A percentile compares a stretch with the other conserved stretches of the same genome.
Conservation (phyloP, 2,113 vertebrate genomes). For the Zosterops pallidus region DNA sequence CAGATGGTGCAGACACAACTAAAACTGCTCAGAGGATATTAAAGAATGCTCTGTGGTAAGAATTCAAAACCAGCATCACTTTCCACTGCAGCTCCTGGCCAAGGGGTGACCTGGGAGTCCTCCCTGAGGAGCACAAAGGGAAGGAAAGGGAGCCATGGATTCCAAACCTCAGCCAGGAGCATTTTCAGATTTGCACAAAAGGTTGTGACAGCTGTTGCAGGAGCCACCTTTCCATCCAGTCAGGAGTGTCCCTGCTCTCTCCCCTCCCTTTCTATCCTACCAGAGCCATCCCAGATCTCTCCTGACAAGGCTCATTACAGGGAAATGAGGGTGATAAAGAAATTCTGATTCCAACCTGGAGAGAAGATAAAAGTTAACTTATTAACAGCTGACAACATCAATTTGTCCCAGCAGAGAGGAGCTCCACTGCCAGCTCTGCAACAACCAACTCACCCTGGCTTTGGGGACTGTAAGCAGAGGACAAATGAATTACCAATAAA, state of each 20-base stretch:
- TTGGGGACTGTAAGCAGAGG: not conserved
- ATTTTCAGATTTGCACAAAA: not conserved
- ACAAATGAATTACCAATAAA: not conserved
- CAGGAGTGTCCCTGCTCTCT: not conserved
- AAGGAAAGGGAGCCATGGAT: not conserved
- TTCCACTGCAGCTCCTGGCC: not conserved
- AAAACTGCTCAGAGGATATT: not conserved
- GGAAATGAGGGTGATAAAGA: not conserved
- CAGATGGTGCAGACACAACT: not conserved
- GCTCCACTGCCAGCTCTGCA: not conserved
- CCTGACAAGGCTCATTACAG: not conserved
- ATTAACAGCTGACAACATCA: not conserved
- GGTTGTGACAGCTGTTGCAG: not conserved
- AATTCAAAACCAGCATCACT: not conserved
- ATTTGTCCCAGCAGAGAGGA: not conserved
- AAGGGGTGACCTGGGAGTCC: not conserved
- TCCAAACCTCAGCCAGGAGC: not conserved
- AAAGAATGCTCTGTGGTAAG: rapidly evolving
- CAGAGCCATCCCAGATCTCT: not conserved
- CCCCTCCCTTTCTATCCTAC: not conserved
- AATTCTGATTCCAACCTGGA: not conserved
- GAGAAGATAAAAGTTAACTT: not conserved
- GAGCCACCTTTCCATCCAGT: not conserved
- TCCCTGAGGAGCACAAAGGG: not conserved
- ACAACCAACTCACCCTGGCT: not conserved